Percentiles rank a stretch among this genome's conserved stretches.
These are phyloP conservation scores for Halesus radiatus DNA, from an alignment of 1,140 invertebrate species.

Conservation along the genomic window DNA sequence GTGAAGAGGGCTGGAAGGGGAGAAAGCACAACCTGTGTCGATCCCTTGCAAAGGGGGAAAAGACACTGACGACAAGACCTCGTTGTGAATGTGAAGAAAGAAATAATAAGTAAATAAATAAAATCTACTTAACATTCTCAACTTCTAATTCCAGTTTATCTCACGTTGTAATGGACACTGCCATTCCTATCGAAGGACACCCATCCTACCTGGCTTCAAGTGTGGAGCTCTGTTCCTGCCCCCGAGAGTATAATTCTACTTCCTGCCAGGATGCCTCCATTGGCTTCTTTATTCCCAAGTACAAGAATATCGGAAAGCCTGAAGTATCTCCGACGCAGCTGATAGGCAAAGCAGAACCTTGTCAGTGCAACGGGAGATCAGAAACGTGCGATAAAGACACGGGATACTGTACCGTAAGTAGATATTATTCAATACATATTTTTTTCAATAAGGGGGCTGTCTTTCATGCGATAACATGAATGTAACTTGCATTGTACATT, in stretches of 20 bases:
- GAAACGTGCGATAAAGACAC: constrained; percentile 86
- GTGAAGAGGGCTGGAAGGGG: too few species aligned
- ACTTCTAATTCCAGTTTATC: constrained; percentile 71
- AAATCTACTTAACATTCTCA: not conserved
- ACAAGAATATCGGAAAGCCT: constrained; percentile 58
- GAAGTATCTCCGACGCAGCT: constrained; percentile 80
- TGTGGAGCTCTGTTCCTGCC: constrained; percentile 92
- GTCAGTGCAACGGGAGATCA: constrained; percentile 87
- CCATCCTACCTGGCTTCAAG: constrained; percentile 80
- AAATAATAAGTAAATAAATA: too few species aligned
- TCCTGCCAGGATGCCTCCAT: constrained; percentile 91
- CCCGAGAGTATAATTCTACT: constrained; percentile 80
- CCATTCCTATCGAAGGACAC: constrained; percentile 74
- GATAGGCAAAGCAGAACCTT: constrained; percentile 85
- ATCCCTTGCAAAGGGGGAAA: too few species aligned
- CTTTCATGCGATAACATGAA: too few species aligned
- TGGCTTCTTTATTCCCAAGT: constrained; percentile 78
- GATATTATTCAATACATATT: not conserved
- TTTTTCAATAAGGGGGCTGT: too few species aligned
- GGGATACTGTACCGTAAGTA: constrained; percentile 84
- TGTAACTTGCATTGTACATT: too few species aligned
- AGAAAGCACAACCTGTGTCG: too few species aligned
- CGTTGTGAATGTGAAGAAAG: too few species aligned
- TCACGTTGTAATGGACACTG: constrained; percentile 88
- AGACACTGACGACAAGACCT: too few species aligned